Conservation (phyloP, 2,888 invertebrate species). For the Xestia xanthographa region DNA sequence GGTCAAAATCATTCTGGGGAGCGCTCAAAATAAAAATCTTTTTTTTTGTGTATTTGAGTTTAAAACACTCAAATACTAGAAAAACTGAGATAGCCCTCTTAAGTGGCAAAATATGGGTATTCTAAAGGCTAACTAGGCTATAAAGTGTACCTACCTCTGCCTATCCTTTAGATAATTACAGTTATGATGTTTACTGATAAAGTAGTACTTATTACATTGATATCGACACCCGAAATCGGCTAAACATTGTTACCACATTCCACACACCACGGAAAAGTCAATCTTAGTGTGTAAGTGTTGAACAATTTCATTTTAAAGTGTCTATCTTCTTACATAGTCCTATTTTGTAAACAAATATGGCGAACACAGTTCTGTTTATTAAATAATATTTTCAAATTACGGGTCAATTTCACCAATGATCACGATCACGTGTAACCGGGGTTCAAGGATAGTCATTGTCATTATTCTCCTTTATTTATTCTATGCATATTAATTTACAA, state of each 20-base stretch:
- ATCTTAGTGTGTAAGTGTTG: constrained; percentile 73
- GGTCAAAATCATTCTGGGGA: too few relatives aligned
- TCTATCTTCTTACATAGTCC: background rate
- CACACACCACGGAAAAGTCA: constrained; percentile 62
- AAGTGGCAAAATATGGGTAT: background rate
- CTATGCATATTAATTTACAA: too few relatives aligned
- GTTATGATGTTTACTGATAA: background rate
- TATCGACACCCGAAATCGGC: background rate
- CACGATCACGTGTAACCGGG: background rate
- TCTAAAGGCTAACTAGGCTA: too few relatives aligned
- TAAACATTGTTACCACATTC: constrained; percentile 54
- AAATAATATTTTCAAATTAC: background rate
- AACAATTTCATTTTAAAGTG: constrained; percentile 71
- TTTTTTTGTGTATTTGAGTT: too few relatives aligned
- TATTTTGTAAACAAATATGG: constrained; percentile 28
- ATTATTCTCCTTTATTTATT: background rate
- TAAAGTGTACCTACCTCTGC: background rate
- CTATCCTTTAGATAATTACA: background rate
- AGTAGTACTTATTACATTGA: constrained; percentile 30
- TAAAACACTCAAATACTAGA: too few relatives aligned
- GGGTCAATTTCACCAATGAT: background rate
- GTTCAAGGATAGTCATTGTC: background rate
- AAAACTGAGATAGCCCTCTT: too few relatives aligned
- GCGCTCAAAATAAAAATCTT: too few relatives aligned
- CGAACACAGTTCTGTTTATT: background rate